phyloP scores from a whole-genome alignment of 2,113 vertebrate genomes.

The Aptenodytes patagonicus region DNA sequence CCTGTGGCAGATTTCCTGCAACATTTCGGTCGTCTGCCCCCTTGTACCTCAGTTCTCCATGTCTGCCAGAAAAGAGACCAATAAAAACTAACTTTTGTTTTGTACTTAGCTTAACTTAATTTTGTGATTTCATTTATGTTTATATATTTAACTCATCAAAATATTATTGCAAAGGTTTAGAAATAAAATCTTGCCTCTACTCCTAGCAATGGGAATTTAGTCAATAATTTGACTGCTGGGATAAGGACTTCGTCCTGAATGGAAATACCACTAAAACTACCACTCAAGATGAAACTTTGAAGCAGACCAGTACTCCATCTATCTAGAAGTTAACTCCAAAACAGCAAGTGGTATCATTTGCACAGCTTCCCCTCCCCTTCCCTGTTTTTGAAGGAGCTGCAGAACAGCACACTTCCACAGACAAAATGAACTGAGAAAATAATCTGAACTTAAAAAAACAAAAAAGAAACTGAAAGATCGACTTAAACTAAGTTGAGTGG shows the following conservation, averaged over 20 bases:
- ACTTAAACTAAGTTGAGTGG: neutral
- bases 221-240: neutral
- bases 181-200: neutral
- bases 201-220: neutral
- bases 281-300: neutral
- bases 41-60: neutral
- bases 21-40: neutral
- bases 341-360: neutral
- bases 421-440: neutral
- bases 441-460: neutral
- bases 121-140: neutral
- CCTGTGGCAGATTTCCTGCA: neutral
- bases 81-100: neutral
- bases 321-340: neutral
- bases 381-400: neutral
- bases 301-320: neutral
- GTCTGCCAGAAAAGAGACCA: neutral
- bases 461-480: rapidly evolving
- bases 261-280: neutral
- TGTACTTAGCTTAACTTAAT: neutral
- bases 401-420: neutral
- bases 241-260: neutral
- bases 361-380: neutral
- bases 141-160: neutral
- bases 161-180: neutral